Percentiles rank a stretch among this genome's conserved stretches.
phyloP scores from a whole-genome alignment of 2,888 invertebrate species.

The Abrostola triplasia region DNA sequence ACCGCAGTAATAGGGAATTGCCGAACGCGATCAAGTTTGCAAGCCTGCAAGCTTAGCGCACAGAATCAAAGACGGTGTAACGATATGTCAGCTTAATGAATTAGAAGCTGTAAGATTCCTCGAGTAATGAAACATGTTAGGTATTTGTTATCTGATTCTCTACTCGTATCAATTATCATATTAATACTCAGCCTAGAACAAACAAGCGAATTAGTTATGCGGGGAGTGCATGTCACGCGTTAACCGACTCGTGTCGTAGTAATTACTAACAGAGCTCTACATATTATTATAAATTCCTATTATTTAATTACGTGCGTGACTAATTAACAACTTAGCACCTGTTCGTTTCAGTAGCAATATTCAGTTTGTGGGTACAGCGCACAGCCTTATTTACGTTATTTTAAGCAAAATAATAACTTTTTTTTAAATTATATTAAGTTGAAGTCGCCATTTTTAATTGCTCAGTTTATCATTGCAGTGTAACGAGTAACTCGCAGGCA shows the following conservation, averaged over 20 bases:
- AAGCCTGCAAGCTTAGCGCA: background rate
- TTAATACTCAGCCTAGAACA: background rate
- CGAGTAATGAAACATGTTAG: background rate
- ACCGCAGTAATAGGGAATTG: background rate
- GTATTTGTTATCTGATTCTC: no score
- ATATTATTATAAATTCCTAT: conserved; percentile 8
- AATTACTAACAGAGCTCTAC: conserved; percentile 18
- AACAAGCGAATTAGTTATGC: background rate
- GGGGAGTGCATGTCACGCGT: background rate
- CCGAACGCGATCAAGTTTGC: background rate
- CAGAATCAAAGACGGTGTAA: background rate
- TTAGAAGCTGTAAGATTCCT: no score
- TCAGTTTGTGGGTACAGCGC: conserved; percentile 6
- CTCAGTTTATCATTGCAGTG: conserved; percentile 13
- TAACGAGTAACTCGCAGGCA: conserved; percentile 28
- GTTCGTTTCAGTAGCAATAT: conserved; percentile 32
- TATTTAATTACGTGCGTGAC: conserved; percentile 28
- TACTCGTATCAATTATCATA: background rate
- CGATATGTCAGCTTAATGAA: background rate
- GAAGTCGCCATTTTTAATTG: conserved; percentile 14
- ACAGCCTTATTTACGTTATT: conserved; percentile 15
- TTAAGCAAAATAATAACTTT: no score
- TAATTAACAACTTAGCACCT: conserved; percentile 33
- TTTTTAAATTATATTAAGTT: background rate
- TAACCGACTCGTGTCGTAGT: conserved; percentile 17